Conservation (phyloP, 2,888 invertebrate species). For the Brachyopa scutellaris region DNA sequence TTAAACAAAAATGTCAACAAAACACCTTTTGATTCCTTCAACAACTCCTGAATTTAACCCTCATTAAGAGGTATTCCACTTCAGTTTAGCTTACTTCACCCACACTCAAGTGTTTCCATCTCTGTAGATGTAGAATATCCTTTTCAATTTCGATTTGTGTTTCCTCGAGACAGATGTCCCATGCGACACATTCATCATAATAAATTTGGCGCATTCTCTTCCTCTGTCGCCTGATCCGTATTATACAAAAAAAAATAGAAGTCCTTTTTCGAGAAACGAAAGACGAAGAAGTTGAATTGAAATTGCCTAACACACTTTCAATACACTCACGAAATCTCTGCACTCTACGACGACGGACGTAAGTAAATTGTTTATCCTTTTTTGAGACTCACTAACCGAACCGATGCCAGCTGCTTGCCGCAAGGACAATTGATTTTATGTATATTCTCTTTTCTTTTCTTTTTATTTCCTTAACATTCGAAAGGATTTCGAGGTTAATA, state of each 20-base stretch:
- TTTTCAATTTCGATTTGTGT: constrained; percentile 48
- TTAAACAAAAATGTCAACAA: constrained; percentile 55
- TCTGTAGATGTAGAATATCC: too few species aligned
- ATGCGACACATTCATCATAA: constrained; percentile 48
- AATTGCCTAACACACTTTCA: constrained; percentile 49
- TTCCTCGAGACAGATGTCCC: constrained; percentile 62
- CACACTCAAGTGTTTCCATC: constrained; percentile 63
- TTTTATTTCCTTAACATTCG: constrained; percentile 3
- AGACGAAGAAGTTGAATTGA: constrained; percentile 37
- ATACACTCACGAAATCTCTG: constrained; percentile 2
- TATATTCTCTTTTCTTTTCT: neutral
- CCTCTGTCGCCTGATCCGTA: constrained; percentile 12
- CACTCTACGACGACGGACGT: constrained; percentile 7
- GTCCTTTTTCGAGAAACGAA: neutral
- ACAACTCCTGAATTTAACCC: constrained; percentile 47
- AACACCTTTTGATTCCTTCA: constrained; percentile 34
- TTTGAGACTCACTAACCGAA: neutral
- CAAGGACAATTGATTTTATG: constrained; percentile 38
- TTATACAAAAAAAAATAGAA: neutral
- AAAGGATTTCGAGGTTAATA: constrained; percentile 1
- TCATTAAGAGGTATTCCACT: constrained; percentile 56
- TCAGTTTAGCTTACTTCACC: constrained; percentile 40
- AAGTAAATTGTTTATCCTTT: constrained; percentile 33
- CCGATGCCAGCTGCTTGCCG: constrained; percentile 32
- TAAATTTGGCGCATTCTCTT: constrained; percentile 52